Conservation (phyloP, 2,113 vertebrate genomes). For the Callipepla squamata region DNA sequence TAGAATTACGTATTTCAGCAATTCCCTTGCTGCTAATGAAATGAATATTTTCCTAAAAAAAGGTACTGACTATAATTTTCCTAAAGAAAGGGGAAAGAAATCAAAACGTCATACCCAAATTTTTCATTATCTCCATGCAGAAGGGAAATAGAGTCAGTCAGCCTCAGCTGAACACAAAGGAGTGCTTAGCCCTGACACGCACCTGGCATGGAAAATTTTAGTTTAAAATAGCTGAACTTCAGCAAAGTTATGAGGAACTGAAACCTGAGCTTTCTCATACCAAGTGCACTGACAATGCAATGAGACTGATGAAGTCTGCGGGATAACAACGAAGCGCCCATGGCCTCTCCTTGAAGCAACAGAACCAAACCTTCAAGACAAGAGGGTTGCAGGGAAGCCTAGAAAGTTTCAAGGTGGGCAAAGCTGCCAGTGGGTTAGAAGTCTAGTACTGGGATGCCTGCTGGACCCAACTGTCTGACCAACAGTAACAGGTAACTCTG, state of each 20-base stretch:
- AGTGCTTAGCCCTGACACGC: not conserved
- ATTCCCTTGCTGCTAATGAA: not conserved
- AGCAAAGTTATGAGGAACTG: not conserved
- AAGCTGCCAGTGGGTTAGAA: not conserved
- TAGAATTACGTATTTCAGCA: not conserved
- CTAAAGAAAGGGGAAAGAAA: not conserved
- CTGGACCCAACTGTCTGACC: not conserved
- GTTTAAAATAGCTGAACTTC: not conserved
- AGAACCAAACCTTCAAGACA: not conserved
- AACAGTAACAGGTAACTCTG: not conserved
- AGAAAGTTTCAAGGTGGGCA: not conserved
- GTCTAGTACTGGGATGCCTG: not conserved
- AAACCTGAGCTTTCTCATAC: not conserved
- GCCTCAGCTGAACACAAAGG: not conserved
- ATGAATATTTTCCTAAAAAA: conserved; percentile 2
- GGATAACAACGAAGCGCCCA: not conserved
- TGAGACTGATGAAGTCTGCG: not conserved
- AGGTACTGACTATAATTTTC: not conserved
- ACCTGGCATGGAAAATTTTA: conserved; percentile 25
- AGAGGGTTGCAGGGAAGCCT: not conserved
- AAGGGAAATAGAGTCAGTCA: not conserved
- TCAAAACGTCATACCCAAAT: not conserved
- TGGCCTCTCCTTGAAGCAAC: accelerated
- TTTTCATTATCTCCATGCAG: not conserved
- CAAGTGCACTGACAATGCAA: not conserved